Base-by-base conservation (phyloP, 2,888 invertebrate genomes). In the Thecocarcelia acutangulata region DNA sequence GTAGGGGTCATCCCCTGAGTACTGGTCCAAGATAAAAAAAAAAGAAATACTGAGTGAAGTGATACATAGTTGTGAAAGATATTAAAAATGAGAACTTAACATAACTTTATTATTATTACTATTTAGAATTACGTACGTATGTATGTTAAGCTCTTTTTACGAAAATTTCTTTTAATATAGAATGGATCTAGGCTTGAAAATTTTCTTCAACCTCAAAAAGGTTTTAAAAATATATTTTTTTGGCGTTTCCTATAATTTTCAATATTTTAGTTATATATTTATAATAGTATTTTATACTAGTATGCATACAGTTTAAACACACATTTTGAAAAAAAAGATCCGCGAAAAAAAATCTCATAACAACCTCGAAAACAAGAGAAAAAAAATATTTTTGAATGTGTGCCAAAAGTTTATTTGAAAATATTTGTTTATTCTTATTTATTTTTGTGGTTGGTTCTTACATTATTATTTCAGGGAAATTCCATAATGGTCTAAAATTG, bases 361-460 rank as follows among this genome's bases (percentile, higher is more conserved):
- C 1, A 6, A 54, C 61, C 1, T 40, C 37, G 42, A 56, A 37
- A 19, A 21, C 21, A 3, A 50, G 52, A n/a, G 3, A 40, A 46
- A 48, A 66, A 72, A 66, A 24, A 24, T 19, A 42, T 54, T 44
- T 63, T 70, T 70, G 78, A 74, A 78, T 77, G 64, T 74, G 66
- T 78, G 82, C 82, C 82, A 78, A 81, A 77, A 81, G 80, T 76
- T 81, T 81, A 81, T 68, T 81, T 81, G 52, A 80, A 75, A 58
- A 56, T 64, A 82, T 77, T 77, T 81, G 64, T 50, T 59, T 52
- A 52, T 76, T 54, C 61, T n/a, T n/a, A n/a, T 76, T 77, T 80
- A 58, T 48, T 58, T 66, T 52, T 76, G 44, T 69, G 68, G 61
- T 56, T 54, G 61, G 59, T 76, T 61, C 61, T 73, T 40, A 44